Conservation (phyloP, 2,888 invertebrate genomes). For the Dryocosmus kuriphilus region DNA sequence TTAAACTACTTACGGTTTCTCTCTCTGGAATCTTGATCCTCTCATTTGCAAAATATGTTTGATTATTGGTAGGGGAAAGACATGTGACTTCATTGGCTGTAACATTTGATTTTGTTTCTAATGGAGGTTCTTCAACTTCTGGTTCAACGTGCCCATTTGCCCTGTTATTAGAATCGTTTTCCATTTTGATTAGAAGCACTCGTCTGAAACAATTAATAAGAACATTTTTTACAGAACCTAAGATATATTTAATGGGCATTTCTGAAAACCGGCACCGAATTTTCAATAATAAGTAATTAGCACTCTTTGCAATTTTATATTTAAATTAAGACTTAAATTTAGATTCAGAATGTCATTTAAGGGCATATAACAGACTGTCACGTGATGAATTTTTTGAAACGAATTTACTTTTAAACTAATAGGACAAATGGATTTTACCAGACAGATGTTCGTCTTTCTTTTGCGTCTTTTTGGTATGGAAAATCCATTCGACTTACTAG, state of each 20-base stretch:
- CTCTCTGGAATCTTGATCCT: conserved; percentile 52
- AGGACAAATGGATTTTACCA: no score
- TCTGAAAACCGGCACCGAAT: neutral
- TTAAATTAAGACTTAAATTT: neutral
- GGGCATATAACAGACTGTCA: no score
- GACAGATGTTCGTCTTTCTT: no score
- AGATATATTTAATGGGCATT: neutral
- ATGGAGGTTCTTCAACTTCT: neutral
- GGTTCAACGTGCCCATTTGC: neutral
- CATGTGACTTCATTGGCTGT: conserved; percentile 44
- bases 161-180: neutral
- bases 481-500: no score
- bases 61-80: conserved; percentile 45
- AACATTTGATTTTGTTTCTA: neutral
- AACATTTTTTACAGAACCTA: neutral
- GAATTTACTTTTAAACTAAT: no score
- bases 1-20: conserved; percentile 5
- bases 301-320: neutral
- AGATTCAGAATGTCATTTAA: no score
- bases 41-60: conserved; percentile 54
- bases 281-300: neutral
- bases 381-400: no score
- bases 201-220: neutral
- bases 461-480: no score
- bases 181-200: conserved; percentile 14